Evolutionary conservation across 2,113 vertebrate genomes (phyloP), one percentile per base, ranked within the genome.

Genomic region (Ophthalmolycus amberensis): DNA sequence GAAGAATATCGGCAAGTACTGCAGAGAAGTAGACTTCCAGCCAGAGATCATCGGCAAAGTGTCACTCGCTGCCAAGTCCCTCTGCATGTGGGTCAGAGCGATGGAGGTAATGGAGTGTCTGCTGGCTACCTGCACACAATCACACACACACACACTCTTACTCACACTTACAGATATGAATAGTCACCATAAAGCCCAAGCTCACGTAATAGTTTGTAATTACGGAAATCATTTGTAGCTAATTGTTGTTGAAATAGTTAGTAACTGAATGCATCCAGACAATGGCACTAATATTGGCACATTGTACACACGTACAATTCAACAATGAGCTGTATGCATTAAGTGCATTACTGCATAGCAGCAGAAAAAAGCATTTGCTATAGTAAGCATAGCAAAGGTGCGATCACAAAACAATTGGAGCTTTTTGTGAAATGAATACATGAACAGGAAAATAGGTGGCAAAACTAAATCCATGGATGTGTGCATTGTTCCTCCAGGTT

Each of bases 81-180:
- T 98, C 48, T 98, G 97, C 87, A 97, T 98, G 96, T 98, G 97
- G 97, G 97, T 97, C 68, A 94, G 96, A 70, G 97, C 97, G 84
- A 97, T 98, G 96, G 96, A 97, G 96, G 97, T 97, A 77, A 92
- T 92, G 27, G 1, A 20, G 0, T 29, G 6, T 69, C 25, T 12
- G 0, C 32, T 12, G 16, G 18, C 44, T 60, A n/a, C 58, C 50
- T 71, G 3, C 63, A 67, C 37, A 60, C n/a, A 71, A 22, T 37
- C 40, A 40, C 38, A 76, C 56, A 40, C 38, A 76, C 56, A 65
- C 25, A 48, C 20, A 20, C 44, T 7, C 29, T 38, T 15, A 69
- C 29, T 82, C 69, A 71, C 44, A 25, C 6, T 59, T 52, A 48
- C 40, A 38, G 14, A 82, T 22, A 79, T 9, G 27, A n/a, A 62